Percentiles rank a stretch among this genome's conserved stretches.
Evolutionary conservation across 1,140 invertebrate genomes (phyloP).

Genomic region (Cheumatopsyche charites): DNA sequence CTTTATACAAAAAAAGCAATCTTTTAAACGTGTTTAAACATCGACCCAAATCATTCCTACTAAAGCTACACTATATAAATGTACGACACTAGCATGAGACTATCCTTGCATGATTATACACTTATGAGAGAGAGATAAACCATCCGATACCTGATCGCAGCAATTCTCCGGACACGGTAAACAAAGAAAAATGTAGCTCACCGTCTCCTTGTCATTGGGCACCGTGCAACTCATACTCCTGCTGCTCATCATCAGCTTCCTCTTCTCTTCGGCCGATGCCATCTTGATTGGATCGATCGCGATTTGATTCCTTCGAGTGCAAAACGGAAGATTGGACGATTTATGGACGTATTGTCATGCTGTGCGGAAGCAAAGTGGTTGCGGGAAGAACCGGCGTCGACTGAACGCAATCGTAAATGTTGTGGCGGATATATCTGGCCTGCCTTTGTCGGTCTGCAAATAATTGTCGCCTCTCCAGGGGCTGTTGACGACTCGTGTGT

Average conservation of each 20-base stretch:
- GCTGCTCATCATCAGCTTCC: slow-evolving; percentile 42
- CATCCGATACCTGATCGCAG: slow-evolving; percentile 45
- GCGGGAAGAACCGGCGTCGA: slow-evolving; percentile 29
- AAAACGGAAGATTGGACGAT: too few species aligned
- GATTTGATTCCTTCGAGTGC: too few species aligned
- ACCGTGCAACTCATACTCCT: slow-evolving; percentile 41
- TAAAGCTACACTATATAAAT: too few species aligned
- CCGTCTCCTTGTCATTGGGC: slow-evolving; percentile 46
- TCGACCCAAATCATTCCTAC: too few species aligned
- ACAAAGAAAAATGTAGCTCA: slow-evolving; percentile 48
- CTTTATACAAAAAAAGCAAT: too few species aligned
- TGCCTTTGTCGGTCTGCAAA: slow-evolving; percentile 12
- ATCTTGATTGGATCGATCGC: slow-evolving; percentile 24
- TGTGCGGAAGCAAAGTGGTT: slow-evolving; percentile 35
- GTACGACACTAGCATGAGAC: too few species aligned
- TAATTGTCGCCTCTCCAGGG: slow-evolving; percentile 19
- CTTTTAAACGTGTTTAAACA: too few species aligned
- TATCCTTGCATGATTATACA: too few species aligned
- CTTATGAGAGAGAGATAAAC: neutral
- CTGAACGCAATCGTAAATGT: slow-evolving; percentile 1
- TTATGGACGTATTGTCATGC: neutral
- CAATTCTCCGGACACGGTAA: slow-evolving; percentile 48
- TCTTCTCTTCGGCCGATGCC: slow-evolving; percentile 41
- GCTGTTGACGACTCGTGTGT: too few species aligned
- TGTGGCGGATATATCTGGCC: slow-evolving; percentile 18